Base-by-base conservation (phyloP, 2,797 vertebrate genomes). In the Sebastes trivittatus region DNA sequence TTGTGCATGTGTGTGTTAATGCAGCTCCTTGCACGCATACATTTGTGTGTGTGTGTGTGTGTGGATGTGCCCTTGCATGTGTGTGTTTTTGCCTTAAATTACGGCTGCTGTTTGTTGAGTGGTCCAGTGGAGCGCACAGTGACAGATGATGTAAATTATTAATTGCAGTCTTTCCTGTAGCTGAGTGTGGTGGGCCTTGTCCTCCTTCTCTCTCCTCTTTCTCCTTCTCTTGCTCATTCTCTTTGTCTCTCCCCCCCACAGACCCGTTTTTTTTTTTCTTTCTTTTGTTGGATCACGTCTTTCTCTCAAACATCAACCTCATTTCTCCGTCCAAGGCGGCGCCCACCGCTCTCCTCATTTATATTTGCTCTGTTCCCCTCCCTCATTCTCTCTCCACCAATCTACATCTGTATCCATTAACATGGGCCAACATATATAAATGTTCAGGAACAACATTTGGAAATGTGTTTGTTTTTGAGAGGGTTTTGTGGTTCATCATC, bases 141-240 rank as follows among this genome's bases (percentile, higher is more conserved):
- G 96, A 96, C 95, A 95, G 95, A 95, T 95, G 94, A 95, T 93
- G 93, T 96, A 90, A 96, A 96, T 96, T 96, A 96, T 96, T 96
- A 93, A 96, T 96, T 87, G 93, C 93, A 83, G 93, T 91, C 92
- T 95, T 93, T 95, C 93, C 95, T 96, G 93, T 95, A 94, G 95
- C 92, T 90, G 93, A 95, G 93, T 94, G 93, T 94, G 93, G 85
- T 88, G 78, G 93, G 90, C 87, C 89, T 86, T 84, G 86, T 93
- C 88, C 90, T 91, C 90, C 77, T 89, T 90, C 87, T 76, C 78
- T 78, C 70, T 75, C 65, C 63, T 75, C 82, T 56, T 30, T 75
- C 81, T 78, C 71, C 72, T 72, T 88, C 80, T 78, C 64, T 81
- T 14, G 68, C 73, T 82, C 79, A 4, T 82, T 71, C 79, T 91